Base-by-base conservation (phyloP, 2,113 vertebrate genomes). In the Callocephalon fimbriatum region DNA sequence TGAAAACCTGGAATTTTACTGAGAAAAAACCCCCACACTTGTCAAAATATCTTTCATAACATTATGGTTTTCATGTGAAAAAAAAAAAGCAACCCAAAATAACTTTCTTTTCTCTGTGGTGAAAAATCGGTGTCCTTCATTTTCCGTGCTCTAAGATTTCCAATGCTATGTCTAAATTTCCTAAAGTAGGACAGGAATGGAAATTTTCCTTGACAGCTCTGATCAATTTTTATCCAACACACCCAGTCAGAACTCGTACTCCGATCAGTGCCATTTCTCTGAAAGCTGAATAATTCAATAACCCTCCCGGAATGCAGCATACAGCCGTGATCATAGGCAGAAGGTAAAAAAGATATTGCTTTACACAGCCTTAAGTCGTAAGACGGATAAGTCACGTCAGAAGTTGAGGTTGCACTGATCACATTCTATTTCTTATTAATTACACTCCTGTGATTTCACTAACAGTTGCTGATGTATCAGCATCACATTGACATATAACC, bases 321-420 rank as follows among this genome's bases (percentile, higher is more conserved):
- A 22, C 12, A 40, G 26, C 47, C 0, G 0, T 68, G 51, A 68
- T 42, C 20, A 0, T 0, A 83, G 37, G 12, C 53, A 90, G 72
- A 16, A 85, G 29, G 27, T 8, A 35, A 78, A 35, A 85, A 71
- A 56, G 26, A 50, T 32, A 4, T 29, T 45, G 16, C 4, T 56
- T 44, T 68, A 35, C n/a, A 68, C 62, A 65, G 25, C 58, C 1
- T 2, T 59, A 56, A 63, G 40, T 45, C 25, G 29, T 27, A 31
- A 67, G 44, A 78, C n/a, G 38, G 27, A 58, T 0, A 0, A 0
- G 26, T 63, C 27, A 29, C 15, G 11, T 56, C 53, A 37, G 56
- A 61, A 75, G 21, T 0, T 83, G 79, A 73, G 18, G 27, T 31
- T 56, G 4, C 7, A 73, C 23, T 7, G 2, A 6, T 56, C 58